These are phyloP conservation scores for Pangasius mekongensis DNA, from an alignment of 2,797 vertebrate species.

Conservation along the genomic window DNA sequence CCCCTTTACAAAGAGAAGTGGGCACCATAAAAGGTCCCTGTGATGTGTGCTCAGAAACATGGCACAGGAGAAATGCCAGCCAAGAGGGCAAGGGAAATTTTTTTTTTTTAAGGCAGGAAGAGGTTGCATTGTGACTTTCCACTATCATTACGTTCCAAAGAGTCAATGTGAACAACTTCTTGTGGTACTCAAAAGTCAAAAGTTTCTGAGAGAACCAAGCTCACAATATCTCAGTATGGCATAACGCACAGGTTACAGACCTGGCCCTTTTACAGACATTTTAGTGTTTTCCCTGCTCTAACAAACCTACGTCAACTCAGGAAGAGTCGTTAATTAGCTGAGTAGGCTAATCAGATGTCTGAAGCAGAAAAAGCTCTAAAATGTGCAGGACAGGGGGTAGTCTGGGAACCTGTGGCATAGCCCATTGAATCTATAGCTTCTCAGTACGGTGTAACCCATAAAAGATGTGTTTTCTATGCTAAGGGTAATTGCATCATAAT, in stretches of 20 bases:
- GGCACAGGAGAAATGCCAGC: constrained; percentile 52
- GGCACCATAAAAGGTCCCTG: constrained; percentile 62
- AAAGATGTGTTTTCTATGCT: neutral
- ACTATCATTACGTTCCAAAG: neutral
- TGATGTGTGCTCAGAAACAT: constrained; percentile 58
- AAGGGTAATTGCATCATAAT: neutral
- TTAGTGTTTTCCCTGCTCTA: neutral
- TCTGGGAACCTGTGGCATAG: neutral
- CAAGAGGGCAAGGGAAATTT: constrained; percentile 37
- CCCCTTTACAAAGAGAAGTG: constrained; percentile 61
- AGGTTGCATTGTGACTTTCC: neutral
- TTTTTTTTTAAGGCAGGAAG: constrained; percentile 1
- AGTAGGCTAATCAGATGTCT: constrained; percentile 7
- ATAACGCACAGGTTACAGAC: neutral
- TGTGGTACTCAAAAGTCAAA: neutral
- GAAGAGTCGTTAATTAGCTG: neutral
- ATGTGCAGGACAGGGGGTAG: constrained; percentile 18
- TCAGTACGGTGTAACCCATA: neutral
- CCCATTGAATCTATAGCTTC: neutral
- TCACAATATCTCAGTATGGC: neutral
- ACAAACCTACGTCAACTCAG: neutral
- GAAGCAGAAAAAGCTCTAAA: constrained; percentile 10
- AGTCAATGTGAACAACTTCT: neutral
- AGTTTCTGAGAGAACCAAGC: neutral
- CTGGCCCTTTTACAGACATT: too few relatives aligned